Evolutionary conservation across 2,113 vertebrate species (phyloP), one percentile per base, ranked within the genome.

Genomic region (Phrynosoma blainvillii): DNA sequence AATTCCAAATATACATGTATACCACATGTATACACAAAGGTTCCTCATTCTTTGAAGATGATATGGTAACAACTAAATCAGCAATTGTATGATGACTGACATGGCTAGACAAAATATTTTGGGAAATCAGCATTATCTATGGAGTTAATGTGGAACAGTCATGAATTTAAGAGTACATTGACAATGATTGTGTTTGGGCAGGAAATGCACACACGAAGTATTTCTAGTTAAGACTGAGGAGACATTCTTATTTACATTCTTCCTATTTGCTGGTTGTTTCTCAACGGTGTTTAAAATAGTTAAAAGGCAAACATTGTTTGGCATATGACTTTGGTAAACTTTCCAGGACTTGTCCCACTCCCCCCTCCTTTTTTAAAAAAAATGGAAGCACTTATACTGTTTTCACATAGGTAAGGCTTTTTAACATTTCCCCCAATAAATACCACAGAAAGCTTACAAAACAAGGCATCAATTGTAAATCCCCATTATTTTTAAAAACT

Each of bases 281-380:
- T 92, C 91, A 95, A 91, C 90, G 20, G 0, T 86, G 90, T 91
- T 95, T 85, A 87, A 91, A 90, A 86, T 91, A 77, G 91, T 92
- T 90, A 87, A 84, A 96, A 96, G 93, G 95, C 94, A 97, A 92
- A 86, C 93, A 92, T 68, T 91, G 93, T 97, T 97, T 98, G 97
- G 97, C 97, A 97, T 96, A 92, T 94, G 95, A 95, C 96, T 97
- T 96, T 96, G 96, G 97, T 97, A 95, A 95, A 94, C 94, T 90
- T 92, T 83, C 94, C 90, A 12, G 93, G 93, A 93, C 92, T 62
- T 62, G 59, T 4, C 59, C 59, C 93, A 89, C 89, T 95, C 88
- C 14, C 80, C 52, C 90, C 84, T 90, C 91, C 90, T 76, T 62
- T 85, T 62, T 85, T 71, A 32, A 47, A 47, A 27, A 62, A 77